Evolutionary conservation across 2,113 vertebrate species (phyloP).

Genomic region (Coracopsis vasa): DNA sequence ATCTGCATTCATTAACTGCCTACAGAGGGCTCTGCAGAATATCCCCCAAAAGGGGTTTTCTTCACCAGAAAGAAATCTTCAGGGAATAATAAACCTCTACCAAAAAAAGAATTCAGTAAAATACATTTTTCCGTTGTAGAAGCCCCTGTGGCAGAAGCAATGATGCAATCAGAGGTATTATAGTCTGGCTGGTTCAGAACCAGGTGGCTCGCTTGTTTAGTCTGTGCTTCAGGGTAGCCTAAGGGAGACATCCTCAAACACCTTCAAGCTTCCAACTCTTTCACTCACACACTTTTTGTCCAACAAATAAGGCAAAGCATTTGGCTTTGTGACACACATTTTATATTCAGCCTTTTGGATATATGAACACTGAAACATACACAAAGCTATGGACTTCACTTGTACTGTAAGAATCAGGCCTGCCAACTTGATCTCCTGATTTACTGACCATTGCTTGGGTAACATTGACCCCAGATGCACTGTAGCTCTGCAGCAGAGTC

Average conservation of each 20-base stretch:
- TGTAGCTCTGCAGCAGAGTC: not conserved
- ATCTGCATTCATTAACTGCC: not conserved
- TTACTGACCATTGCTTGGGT: not conserved
- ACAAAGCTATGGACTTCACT: not conserved
- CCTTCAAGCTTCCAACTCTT: not conserved
- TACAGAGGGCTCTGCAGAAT: not conserved
- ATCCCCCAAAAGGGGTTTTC: not conserved
- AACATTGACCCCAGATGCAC: not conserved
- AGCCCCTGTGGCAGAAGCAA: not conserved
- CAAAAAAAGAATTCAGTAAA: not conserved
- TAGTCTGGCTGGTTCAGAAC: not conserved
- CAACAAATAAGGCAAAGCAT: not conserved
- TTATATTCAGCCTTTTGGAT: not conserved
- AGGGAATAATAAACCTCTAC: not conserved
- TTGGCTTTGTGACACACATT: not conserved
- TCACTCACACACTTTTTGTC: not conserved
- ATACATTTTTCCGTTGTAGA: not conserved
- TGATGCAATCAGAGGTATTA: not conserved
- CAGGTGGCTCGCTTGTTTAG: not conserved
- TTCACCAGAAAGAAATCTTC: not conserved
- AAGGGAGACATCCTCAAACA: not conserved
- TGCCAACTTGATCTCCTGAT: rapidly evolving
- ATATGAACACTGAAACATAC: not conserved
- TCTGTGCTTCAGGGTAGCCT: not conserved
- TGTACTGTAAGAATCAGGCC: not conserved